Evolutionary conservation across 2,797 vertebrate species (phyloP).

Genomic region (Sylvia borin): DNA sequence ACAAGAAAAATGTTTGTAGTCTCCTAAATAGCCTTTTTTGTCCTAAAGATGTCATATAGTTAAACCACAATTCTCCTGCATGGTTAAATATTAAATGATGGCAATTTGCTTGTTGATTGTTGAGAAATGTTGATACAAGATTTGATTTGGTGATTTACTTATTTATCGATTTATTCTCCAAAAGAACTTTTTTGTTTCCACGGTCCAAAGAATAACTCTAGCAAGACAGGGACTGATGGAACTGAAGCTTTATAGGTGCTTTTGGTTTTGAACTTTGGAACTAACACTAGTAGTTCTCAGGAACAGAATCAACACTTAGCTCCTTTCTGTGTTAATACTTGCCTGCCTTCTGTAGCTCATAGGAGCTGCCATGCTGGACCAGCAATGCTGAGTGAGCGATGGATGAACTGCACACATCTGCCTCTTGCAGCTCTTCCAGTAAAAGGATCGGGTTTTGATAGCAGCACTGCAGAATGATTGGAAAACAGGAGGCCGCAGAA

Average conservation of each 20-base stretch:
- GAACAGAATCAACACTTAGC: neutral
- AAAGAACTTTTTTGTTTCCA: neutral
- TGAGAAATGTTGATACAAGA: neutral
- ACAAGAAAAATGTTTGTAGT: neutral
- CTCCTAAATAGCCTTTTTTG: neutral
- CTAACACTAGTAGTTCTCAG: neutral
- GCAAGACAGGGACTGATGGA: neutral
- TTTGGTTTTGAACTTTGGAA: neutral
- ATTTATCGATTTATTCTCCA: neutral
- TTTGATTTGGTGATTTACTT: neutral
- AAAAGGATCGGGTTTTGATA: neutral
- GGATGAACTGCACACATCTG: accelerated
- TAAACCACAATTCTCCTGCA: neutral
- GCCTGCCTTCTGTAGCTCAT: neutral
- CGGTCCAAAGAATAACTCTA: neutral
- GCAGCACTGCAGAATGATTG: neutral
- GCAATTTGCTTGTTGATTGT: neutral
- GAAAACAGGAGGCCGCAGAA: neutral
- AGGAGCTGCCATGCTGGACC: neutral
- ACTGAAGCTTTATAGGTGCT: neutral
- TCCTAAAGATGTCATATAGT: neutral
- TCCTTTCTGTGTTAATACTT: neutral
- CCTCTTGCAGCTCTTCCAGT: neutral
- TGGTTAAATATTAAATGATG: neutral
- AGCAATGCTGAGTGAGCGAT: neutral